A percentile compares a stretch with the other conserved stretches of the same genome.
phyloP scores from a whole-genome alignment of 2,797 vertebrate species.

The Siniperca scherzeri region DNA sequence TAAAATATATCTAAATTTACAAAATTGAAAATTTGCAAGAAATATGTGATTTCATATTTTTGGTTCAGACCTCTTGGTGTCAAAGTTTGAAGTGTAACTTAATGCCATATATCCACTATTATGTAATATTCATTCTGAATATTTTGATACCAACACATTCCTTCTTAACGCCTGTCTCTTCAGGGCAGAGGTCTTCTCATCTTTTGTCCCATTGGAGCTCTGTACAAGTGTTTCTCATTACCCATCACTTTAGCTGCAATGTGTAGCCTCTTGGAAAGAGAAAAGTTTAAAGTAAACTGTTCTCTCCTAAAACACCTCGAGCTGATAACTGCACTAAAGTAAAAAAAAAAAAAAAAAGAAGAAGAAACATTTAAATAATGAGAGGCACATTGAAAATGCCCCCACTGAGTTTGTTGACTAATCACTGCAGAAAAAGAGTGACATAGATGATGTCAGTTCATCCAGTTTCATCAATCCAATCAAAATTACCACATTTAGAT shows the following conservation, averaged over 20 bases:
- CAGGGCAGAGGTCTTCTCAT: slow-evolving; percentile 19
- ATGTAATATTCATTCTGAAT: neutral
- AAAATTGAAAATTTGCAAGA: neutral
- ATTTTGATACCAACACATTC: neutral
- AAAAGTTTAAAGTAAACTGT: neutral
- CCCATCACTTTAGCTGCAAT: slow-evolving; percentile 25
- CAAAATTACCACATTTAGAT: neutral
- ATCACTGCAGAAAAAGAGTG: neutral
- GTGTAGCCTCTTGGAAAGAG: neutral
- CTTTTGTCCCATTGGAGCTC: slow-evolving; percentile 19
- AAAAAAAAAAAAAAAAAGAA: neutral
- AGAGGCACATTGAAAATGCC: neutral
- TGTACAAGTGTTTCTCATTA: slow-evolving; percentile 59
- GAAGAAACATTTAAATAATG: neutral
- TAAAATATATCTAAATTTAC: slow-evolving; percentile 1
- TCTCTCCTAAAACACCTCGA: too few species aligned
- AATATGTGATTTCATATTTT: neutral
- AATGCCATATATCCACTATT: neutral
- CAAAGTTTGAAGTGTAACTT: neutral
- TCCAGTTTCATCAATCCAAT: neutral
- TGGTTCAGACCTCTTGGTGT: neutral
- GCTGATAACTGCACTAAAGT: neutral
- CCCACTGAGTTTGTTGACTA: neutral
- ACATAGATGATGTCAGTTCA: neutral
- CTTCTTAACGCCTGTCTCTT: neutral